Conservation (phyloP, 35 echinoderm and acorn worm species). For the Heliocidaris erythrogramma region DNA sequence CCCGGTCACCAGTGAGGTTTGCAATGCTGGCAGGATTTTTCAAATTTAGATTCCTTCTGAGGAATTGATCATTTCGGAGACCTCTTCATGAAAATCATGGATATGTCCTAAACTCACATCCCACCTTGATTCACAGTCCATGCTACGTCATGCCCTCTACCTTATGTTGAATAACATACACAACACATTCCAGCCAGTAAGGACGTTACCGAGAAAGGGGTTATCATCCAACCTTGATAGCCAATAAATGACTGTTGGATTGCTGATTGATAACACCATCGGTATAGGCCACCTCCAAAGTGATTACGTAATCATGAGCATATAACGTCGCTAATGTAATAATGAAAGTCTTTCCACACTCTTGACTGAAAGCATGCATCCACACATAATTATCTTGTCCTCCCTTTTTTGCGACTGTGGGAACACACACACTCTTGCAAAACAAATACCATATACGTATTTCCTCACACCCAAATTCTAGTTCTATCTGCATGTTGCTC, state of each 20-base stretch:
- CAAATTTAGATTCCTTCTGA: too few species aligned
- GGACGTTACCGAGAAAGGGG: neutral
- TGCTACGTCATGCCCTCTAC: neutral
- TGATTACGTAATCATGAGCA: neutral
- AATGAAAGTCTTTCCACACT: neutral
- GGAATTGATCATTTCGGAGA: too few species aligned
- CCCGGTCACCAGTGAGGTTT: too few species aligned
- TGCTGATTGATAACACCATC: neutral
- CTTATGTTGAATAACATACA: neutral
- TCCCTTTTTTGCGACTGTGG: neutral
- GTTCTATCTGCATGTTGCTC: too few species aligned
- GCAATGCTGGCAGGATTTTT: too few species aligned
- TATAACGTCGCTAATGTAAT: neutral
- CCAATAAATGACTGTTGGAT: neutral
- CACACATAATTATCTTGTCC: neutral
- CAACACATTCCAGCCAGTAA: neutral
- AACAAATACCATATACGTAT: neutral
- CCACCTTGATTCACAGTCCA: neutral
- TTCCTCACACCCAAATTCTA: too few species aligned
- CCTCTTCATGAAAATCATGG: neutral
- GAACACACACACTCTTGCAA: neutral
- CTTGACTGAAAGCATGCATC: neutral
- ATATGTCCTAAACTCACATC: neutral
- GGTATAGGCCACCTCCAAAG: neutral
- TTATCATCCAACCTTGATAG: neutral